Base-by-base conservation (phyloP, 2,113 vertebrate genomes). In the Rhipidura dahli region DNA sequence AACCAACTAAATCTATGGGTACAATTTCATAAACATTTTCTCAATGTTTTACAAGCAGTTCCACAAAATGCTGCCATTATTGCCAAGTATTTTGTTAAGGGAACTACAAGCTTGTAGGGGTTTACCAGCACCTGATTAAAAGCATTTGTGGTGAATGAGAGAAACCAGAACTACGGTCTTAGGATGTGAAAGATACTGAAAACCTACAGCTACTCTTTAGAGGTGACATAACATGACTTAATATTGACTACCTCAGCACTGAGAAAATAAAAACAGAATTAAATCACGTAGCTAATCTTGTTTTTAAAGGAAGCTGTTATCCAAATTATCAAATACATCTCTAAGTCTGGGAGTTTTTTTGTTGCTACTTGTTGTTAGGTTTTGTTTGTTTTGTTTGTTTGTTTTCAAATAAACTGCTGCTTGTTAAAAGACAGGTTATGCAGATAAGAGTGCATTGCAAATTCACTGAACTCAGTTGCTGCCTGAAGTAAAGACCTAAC, bases 111-210 rank as follows among this genome's bases (percentile, higher is more conserved):
- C 27, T 88, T 83, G 71, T 76, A 79, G 44, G 47, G 47, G 53
- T 91, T 93, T 91, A 85, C 60, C 33, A 85, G 72, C 19, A 93
- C 10, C 88, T 78, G 40, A 49, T 72, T 96, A 91, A 90, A 94
- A 96, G 71, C 79, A 82, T 54, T 89, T 79, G 73, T 40, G 51
- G 49, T 64, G 69, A 92, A 78, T 42, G 26, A 2, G 0, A 89
- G 57, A 93, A 89, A 91, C 14, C 39, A 81, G 39, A 85, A 64
- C 44, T 71, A 59, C 3, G 27, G 50, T 39, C 30, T 59, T 44
- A 57, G 15, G 64, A 88, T 2, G 6, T 83, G 63, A 91, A 91
- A 75, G 27, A 75, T 6, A 81, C 18, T 37, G n/a, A 78, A 84
- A 84, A 51, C 4, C 51, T 78, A 50, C 1, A 15, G 51, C 40